Evolutionary conservation across 2,113 vertebrate genomes (phyloP).

Genomic region (Indicator indicator): DNA sequence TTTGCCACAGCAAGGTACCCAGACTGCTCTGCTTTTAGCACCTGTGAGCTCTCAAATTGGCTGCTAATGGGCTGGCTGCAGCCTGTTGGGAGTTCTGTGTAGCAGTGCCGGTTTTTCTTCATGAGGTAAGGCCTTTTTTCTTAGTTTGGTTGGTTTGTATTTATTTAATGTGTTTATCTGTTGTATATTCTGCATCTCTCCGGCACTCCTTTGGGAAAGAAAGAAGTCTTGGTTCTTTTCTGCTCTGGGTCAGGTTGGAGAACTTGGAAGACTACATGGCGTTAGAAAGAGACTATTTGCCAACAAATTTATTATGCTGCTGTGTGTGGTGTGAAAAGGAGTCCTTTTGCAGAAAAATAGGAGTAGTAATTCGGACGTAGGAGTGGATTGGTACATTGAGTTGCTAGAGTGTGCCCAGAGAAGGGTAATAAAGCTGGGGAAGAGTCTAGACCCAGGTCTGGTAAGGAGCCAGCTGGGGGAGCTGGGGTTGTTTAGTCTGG

Average conservation of each 20-base stretch:
- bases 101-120: rapidly evolving
- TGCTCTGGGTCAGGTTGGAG: not conserved
- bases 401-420: too few species aligned
- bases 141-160: not conserved
- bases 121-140: not conserved
- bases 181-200: not conserved
- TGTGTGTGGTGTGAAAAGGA: not conserved
- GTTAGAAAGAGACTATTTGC: not conserved
- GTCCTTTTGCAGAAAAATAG: not conserved
- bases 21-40: not conserved
- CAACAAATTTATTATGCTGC: not conserved
- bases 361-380: not conserved
- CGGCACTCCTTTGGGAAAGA: not conserved
- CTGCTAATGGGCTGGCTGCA: not conserved
- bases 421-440: too few species aligned
- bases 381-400: not conserved
- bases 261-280: not conserved
- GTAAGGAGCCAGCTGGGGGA: too few species aligned
- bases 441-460: too few species aligned
- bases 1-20: not conserved
- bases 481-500: too few species aligned
- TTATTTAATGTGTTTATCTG: not conserved
- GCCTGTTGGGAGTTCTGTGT: not conserved
- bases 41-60: not conserved
- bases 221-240: not conserved